phyloP scores from a whole-genome alignment of 2,797 vertebrate species.

The Mycteria americana region DNA sequence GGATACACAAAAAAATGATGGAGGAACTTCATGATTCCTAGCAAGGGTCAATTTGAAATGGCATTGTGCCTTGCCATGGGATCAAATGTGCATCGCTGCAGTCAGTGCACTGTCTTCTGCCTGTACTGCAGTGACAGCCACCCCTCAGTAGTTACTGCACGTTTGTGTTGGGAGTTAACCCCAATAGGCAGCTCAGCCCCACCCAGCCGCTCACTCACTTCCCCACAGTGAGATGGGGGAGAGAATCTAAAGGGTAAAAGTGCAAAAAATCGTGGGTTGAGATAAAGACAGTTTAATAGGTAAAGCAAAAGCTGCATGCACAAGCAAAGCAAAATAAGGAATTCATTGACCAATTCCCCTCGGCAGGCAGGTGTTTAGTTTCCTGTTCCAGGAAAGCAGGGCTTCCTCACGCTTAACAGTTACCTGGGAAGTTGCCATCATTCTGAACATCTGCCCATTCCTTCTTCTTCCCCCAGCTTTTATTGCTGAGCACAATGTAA shows the following conservation, averaged over 20 bases:
- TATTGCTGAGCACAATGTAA: neutral
- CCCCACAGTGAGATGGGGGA: too few relatives aligned
- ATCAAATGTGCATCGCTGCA: neutral
- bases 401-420: accelerated
- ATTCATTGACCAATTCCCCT: neutral
- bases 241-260: neutral
- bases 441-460: neutral
- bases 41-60: neutral
- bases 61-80: neutral
- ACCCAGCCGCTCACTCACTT: neutral
- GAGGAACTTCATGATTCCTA: neutral
- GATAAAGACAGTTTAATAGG: neutral
- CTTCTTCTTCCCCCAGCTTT: neutral
- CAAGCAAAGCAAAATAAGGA: neutral
- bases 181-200: neutral
- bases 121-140: neutral
- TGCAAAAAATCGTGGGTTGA: accelerated
- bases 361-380: neutral
- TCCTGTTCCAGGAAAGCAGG: neutral
- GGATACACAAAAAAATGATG: neutral
- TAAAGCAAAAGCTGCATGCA: neutral
- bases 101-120: neutral
- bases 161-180: neutral
- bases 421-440: neutral
- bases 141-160: neutral